Conservation (phyloP, 2,888 invertebrate genomes). For the Machimus rusticus region DNA sequence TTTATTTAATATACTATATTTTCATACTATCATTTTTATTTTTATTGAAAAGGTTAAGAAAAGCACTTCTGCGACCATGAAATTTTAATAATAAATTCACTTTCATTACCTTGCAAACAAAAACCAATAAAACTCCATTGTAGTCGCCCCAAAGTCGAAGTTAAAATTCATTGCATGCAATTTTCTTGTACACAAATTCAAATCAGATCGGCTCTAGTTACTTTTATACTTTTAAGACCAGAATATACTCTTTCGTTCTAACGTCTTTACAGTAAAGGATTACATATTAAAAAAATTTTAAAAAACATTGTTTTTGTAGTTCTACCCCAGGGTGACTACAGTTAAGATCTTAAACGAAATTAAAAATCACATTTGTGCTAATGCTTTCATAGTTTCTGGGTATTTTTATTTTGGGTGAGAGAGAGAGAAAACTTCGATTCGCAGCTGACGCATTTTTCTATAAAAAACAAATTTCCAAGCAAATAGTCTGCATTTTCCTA, state of each 20-base stretch:
- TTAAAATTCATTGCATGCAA: background rate
- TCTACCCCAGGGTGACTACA: too few relatives aligned
- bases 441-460: background rate
- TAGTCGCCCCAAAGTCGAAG: background rate
- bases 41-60: too few relatives aligned
- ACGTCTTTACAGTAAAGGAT: too few relatives aligned
- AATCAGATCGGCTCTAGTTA: background rate
- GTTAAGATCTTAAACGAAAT: too few relatives aligned
- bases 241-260: background rate
- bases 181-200: background rate
- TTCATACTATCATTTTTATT: too few relatives aligned
- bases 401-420: background rate
- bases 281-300: too few relatives aligned
- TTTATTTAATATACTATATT: background rate
- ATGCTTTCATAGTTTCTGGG: background rate
- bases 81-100: background rate
- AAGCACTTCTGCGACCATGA: background rate
- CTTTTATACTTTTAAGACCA: background rate
- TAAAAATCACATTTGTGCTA: background rate
- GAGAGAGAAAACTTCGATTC: background rate
- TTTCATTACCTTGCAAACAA: background rate
- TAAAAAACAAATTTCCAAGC: background rate
- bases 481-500: background rate
- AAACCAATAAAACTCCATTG: background rate
- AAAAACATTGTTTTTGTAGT: background rate